Conservation (phyloP, 2,888 invertebrate species). For the Mythimna loreyi region DNA sequence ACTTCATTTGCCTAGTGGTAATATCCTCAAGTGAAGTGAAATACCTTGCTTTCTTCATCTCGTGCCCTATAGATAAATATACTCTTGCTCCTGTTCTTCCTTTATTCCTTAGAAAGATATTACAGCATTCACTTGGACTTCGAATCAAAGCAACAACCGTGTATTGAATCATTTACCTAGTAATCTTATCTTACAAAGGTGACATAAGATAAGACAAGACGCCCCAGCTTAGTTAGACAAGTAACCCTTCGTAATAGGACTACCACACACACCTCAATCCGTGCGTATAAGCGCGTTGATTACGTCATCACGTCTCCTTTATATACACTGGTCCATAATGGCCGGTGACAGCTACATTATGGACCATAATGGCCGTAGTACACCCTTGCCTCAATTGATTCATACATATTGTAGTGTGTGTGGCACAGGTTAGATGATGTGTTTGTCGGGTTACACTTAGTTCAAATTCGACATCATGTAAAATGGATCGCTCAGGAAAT, state of each 20-base stretch:
- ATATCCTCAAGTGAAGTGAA: not conserved
- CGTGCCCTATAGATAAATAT: too few species aligned
- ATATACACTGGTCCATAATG: constrained; percentile 16
- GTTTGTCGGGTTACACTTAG: constrained; percentile 2
- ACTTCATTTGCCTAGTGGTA: not conserved
- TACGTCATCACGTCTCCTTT: constrained; percentile 19
- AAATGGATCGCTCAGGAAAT: not conserved
- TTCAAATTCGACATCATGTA: not conserved
- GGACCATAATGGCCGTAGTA: constrained; percentile 29
- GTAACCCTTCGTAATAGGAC: constrained; percentile 12
- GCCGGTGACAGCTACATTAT: constrained; percentile 36
- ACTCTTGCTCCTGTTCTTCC: too few species aligned
- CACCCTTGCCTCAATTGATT: constrained; percentile 46
- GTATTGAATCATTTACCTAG: not conserved
- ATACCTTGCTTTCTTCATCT: too few species aligned
- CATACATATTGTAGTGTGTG: constrained; percentile 50
- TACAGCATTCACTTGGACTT: not conserved
- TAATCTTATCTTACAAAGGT: constrained; percentile 6
- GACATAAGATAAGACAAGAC: not conserved
- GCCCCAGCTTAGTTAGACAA: not conserved
- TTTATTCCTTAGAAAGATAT: not conserved
- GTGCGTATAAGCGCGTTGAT: constrained; percentile 24
- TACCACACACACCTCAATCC: not conserved
- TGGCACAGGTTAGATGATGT: constrained; percentile 17
- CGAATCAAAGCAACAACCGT: not conserved